Base-by-base conservation (phyloP, 2,888 invertebrate species). In the Ceriagrion tenellum region DNA sequence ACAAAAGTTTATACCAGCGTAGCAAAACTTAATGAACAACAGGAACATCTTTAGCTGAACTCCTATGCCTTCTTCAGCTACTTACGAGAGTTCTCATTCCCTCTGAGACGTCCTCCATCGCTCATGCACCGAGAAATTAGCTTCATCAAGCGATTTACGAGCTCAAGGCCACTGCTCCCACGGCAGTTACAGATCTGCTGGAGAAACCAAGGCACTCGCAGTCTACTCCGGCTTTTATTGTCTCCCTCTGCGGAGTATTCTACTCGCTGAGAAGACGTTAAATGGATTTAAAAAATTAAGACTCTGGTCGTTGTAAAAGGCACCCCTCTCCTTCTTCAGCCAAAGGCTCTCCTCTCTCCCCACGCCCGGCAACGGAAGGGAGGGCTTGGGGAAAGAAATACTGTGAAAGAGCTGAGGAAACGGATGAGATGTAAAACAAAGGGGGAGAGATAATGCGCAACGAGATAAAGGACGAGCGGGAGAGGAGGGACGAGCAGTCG, bases 371-470 rank as follows among this genome's bases (percentile, higher is more conserved):
- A 35, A 47, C 35, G 81, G 81, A 16, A 47, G 47, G 30, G 81
- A 35, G 35, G 81, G 35, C n/a, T 8, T 13, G 81, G n/a, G 81
- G 35, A 81, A 81, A 18, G 69, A 69, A 81, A 81, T 23, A 69
- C 23, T 13, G 81, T 35, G 81, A 81, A 35, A 81, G 81, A 81
- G 69, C 8, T 23, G 13, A 35, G 81, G 81, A 81, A 81, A 81
- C 30, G 81, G 81, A 81, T 35, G 81, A 35, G 81, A 81, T 81
- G 81, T 81, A 81, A 81, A 35, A 81, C 81, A 81, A 81, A 81
- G 81, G 81, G n/a, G n/a, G 81, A 18, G 81, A 81, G 81, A 81
- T 81, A 81, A 81, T 81, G 81, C 81, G 81, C 81, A 81, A 81
- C 12, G 47, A 81, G 81, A 81, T 81, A 81, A 81, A 81, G 81